These are phyloP conservation scores for Climacteris rufus DNA, from an alignment of 2,113 vertebrate species.

Conservation along the genomic window DNA sequence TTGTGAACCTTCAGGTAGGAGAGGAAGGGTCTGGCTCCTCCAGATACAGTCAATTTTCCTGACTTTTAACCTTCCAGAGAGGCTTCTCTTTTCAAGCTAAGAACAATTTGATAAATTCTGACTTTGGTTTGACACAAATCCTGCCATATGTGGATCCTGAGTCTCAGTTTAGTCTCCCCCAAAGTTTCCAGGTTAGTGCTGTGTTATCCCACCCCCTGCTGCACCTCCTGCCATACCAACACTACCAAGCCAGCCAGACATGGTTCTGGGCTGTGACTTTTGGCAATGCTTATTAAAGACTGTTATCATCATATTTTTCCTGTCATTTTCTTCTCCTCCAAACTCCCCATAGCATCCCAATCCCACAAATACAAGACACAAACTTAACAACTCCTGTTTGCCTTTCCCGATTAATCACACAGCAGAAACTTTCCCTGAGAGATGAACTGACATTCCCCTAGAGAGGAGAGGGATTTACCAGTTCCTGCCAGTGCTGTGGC, in stretches of 20 bases:
- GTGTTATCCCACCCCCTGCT: background rate
- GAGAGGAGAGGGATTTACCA: background rate
- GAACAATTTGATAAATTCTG: background rate
- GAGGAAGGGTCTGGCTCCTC: background rate
- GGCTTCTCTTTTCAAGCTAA: background rate
- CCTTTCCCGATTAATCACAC: background rate
- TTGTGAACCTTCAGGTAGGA: background rate
- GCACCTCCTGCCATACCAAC: background rate
- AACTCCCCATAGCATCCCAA: background rate
- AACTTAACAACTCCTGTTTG: background rate
- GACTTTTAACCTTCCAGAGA: background rate
- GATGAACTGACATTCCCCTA: rapidly evolving
- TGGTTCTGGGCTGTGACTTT: background rate
- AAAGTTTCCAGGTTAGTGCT: background rate
- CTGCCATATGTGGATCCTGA: rapidly evolving
- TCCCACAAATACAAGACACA: background rate
- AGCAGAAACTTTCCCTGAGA: background rate
- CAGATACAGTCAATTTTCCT: background rate
- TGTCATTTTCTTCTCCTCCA: background rate
- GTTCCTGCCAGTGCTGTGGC: background rate
- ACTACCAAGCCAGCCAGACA: background rate
- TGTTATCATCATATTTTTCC: background rate
- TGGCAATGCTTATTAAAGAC: background rate
- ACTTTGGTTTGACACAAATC: background rate
- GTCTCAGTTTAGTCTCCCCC: background rate